A percentile compares a stretch with the other conserved stretches of the same genome.
Evolutionary conservation across 2,113 vertebrate species (phyloP).

Genomic region (Gulo gulo): DNA sequence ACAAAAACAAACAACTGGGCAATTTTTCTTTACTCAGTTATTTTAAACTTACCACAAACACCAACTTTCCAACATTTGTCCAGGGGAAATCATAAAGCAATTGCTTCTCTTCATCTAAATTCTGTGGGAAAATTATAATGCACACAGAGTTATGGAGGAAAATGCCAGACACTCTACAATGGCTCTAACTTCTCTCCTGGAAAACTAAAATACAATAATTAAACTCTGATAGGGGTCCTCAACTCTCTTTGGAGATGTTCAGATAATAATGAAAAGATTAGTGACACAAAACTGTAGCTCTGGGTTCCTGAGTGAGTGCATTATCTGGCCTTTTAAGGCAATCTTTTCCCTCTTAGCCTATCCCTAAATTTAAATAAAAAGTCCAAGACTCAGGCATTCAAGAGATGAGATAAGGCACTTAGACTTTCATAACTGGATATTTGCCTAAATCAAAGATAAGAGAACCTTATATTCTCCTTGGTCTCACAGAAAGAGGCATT

Average conservation of each 20-base stretch:
- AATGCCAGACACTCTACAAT: background rate
- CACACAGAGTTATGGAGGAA: background rate
- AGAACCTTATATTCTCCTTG: background rate
- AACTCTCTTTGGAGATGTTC: conserved; percentile 9
- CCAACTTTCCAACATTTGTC: conserved; percentile 98
- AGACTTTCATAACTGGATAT: background rate
- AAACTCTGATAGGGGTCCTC: conserved; percentile 11
- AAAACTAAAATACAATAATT: conserved; percentile 48
- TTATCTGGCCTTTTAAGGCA: background rate
- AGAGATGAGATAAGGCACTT: background rate
- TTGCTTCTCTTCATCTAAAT: conserved; percentile 92
- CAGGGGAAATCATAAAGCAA: conserved; percentile 98
- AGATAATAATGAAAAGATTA: conserved; percentile 42
- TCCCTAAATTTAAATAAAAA: conserved; percentile 51
- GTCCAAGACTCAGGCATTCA: background rate
- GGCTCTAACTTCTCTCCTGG: background rate
- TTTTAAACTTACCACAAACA: conserved; percentile 95
- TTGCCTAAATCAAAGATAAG: background rate
- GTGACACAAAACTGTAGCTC: background rate
- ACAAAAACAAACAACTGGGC: background rate
- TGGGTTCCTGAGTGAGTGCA: background rate
- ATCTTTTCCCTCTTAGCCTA: conserved; percentile 12
- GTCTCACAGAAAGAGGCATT: background rate
- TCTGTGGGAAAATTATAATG: conserved; percentile 82
- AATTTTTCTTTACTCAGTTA: background rate